Conservation (phyloP, 2,888 invertebrate species). For the Hydropsyche betteni region DNA sequence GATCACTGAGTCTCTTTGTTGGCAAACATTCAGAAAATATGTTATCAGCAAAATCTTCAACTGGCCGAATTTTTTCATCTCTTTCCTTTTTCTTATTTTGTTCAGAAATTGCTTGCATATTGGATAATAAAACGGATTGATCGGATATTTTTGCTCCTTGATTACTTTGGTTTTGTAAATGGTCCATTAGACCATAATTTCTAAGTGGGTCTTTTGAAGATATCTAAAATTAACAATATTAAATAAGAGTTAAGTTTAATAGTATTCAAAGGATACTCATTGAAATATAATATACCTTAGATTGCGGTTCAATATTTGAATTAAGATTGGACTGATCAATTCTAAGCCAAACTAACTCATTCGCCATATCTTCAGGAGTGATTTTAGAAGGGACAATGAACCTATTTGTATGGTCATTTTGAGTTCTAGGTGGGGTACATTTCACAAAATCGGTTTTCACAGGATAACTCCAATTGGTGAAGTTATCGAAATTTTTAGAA, state of each 20-base stretch:
- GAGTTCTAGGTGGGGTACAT: constrained; percentile 53
- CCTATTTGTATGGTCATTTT: constrained; percentile 13
- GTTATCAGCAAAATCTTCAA: constrained; percentile 39
- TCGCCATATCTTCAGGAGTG: constrained; percentile 63
- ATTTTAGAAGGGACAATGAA: constrained; percentile 61
- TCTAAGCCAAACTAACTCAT: constrained; percentile 63
- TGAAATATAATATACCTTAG: background rate
- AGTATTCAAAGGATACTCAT: background rate
- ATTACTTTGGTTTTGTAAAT: constrained; percentile 41
- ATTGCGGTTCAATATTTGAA: constrained; percentile 15
- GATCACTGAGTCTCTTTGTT: constrained; percentile 55
- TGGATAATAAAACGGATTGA: background rate
- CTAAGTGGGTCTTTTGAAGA: constrained; percentile 40
- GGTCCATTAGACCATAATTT: constrained; percentile 39
- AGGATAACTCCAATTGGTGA: constrained; percentile 52
- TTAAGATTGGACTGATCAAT: constrained; percentile 62
- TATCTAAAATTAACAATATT: background rate
- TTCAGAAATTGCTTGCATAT: background rate
- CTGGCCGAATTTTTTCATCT: constrained; percentile 44
- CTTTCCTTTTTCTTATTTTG: constrained; percentile 37
- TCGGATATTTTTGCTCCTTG: constrained; percentile 39
- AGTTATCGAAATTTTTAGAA: constrained; percentile 27
- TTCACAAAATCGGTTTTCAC: constrained; percentile 48
- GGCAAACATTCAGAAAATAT: constrained; percentile 42
- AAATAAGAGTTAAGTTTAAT: background rate